Base-by-base conservation (phyloP, 2,888 invertebrate genomes). In the Orthonychiurus folsomi region DNA sequence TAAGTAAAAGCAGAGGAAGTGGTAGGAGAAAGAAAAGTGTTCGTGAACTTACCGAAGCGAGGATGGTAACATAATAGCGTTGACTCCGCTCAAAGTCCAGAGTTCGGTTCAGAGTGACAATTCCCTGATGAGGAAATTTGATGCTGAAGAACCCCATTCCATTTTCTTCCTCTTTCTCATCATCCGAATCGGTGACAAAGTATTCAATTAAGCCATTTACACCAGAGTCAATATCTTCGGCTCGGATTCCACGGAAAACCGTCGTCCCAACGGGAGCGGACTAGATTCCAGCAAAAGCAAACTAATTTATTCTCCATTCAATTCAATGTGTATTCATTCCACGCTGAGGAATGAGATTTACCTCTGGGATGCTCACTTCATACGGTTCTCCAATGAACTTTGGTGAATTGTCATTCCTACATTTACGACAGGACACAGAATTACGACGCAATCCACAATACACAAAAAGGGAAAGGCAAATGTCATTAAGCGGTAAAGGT, bases 131-230 rank as follows among this genome's bases (percentile, higher is more conserved):
- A 18, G 92, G 91, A 73, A 88, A 81, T 68, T 88, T 87, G 78
- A 93, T 91, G 66, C 87, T 83, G 79, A 93, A 93, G 76, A 83
- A 86, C 52, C 87, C 86, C 76, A 84, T 89, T 23, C 91, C 92
- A 77, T 92, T 91, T 68, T 84, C 85, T 56, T 83, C 83, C 63
- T 82, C 83, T 72, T 69, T 69, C 37, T 73, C 80, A 65, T 81
- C 81, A 65, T 88, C 86, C 72, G 87, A 85, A 25, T 69, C 65
- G 65, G 88, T 83, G 67, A 92, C 85, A 70, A 86, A 88, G 78
- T 92, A 93, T 76, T 93, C 92, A 1, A 92, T 85, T 54, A 91
- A 82, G 54, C 90, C 91, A 76, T 93, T 92, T 67, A 90, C 89
- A 54, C 92, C 91, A 1, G 89, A 86, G 76, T 93, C 93, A 61